phyloP scores from a whole-genome alignment of 2,797 vertebrate species.

The Urophycis tenuis region DNA sequence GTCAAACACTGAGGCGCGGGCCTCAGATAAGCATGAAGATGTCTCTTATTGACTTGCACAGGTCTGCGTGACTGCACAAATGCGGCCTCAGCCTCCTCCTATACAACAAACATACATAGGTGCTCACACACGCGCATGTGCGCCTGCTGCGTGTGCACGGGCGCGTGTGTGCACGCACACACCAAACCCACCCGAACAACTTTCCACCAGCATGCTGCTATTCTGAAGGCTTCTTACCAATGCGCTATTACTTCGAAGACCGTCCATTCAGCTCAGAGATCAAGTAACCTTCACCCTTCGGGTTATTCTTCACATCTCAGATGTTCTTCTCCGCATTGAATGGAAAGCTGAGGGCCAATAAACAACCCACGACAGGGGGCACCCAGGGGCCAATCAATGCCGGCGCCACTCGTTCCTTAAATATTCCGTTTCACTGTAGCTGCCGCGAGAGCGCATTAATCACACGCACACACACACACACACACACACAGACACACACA shows the following conservation, averaged over 20 bases:
- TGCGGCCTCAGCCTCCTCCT: neutral
- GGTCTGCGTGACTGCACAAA: conserved; percentile 8
- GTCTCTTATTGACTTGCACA: conserved; percentile 3
- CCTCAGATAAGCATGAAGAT: neutral
- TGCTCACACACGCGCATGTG: conserved; percentile 9
- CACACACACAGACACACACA: conserved; percentile 10
- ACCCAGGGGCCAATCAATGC: conserved; percentile 50
- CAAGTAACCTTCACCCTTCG: conserved; percentile 30
- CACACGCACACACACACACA: conserved; percentile 17
- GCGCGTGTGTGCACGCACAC: conserved; percentile 16
- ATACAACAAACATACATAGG: neutral
- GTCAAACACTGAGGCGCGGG: neutral
- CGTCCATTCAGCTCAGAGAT: conserved; percentile 46
- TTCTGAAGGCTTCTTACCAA: neutral
- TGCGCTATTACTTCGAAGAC: neutral
- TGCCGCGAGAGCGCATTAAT: conserved; percentile 12
- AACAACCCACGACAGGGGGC: conserved; percentile 54
- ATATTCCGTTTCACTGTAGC: neutral
- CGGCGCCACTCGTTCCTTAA: conserved; percentile 25
- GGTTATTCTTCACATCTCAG: conserved; percentile 56
- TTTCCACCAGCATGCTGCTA: conserved; percentile 24
- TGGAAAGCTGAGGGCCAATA: conserved; percentile 57
- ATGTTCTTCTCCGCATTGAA: conserved; percentile 56
- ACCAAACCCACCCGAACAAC: conserved; percentile 25
- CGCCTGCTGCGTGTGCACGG: conserved; percentile 21